Conservation (phyloP, 2,888 invertebrate species). For the Drosophila gaucha region DNA sequence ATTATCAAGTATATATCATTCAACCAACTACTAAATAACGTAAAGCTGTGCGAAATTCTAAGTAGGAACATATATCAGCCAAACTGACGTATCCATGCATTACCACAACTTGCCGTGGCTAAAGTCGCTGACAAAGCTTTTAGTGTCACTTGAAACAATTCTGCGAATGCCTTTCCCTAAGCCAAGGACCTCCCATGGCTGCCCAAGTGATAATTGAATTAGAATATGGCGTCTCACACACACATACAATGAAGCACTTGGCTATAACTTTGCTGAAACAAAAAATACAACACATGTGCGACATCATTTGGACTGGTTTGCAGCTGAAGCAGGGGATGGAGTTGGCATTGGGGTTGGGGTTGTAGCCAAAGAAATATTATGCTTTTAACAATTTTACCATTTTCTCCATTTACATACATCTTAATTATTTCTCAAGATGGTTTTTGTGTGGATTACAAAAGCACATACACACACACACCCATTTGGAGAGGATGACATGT, state of each 20-base stretch:
- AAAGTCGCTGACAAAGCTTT: slow-evolving; percentile 81
- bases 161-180: slow-evolving; percentile 12
- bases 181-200: slow-evolving; percentile 36
- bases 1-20: slow-evolving; percentile 56
- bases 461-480: slow-evolving; percentile 17
- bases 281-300: slow-evolving; percentile 75
- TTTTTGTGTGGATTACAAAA: slow-evolving; percentile 68
- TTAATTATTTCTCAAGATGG: slow-evolving; percentile 84
- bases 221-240: slow-evolving; percentile 78
- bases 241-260: slow-evolving; percentile 33
- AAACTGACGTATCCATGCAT: slow-evolving; percentile 64
- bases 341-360: slow-evolving; percentile 23
- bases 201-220: slow-evolving; percentile 83
- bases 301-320: slow-evolving; percentile 63
- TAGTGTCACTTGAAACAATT: slow-evolving; percentile 73
- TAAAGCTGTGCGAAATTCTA: slow-evolving; percentile 56
- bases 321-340: slow-evolving; percentile 11
- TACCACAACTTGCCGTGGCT: slow-evolving; percentile 73
- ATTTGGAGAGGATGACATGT: slow-evolving; percentile 17
- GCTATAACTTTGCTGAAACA: slow-evolving; percentile 59
- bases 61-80: slow-evolving; percentile 76
- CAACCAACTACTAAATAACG: slow-evolving; percentile 65
- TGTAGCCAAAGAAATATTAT: slow-evolving; percentile 70
- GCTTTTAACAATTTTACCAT: slow-evolving; percentile 78
- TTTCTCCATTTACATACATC: slow-evolving; percentile 82